A percentile compares a stretch with the other conserved stretches of the same genome.
Conservation (phyloP, 2,888 invertebrate genomes). For the Lasioglossum zephyrum region DNA sequence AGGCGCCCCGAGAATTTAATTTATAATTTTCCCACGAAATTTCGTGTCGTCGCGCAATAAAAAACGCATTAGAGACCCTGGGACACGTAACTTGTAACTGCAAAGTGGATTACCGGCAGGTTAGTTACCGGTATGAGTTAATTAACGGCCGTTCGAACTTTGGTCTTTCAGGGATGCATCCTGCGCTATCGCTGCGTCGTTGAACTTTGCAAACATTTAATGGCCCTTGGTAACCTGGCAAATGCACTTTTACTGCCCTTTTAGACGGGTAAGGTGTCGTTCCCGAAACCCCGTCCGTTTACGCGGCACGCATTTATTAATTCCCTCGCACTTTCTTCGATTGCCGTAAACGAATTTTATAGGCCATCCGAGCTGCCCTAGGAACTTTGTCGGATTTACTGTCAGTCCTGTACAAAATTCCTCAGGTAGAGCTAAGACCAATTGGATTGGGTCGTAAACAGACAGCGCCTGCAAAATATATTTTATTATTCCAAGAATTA, state of each 20-base stretch:
- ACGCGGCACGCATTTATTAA: neutral
- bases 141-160: constrained; percentile 73
- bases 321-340: neutral
- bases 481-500: neutral
- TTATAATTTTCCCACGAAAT: constrained; percentile 72
- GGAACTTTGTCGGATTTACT: constrained; percentile 1
- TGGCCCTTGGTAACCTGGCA: constrained; percentile 44
- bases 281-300: neutral
- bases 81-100: constrained; percentile 58
- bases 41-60: constrained; percentile 71
- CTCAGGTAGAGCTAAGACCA: neutral
- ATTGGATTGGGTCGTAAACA: neutral
- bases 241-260: constrained; percentile 52
- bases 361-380: neutral
- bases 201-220: constrained; percentile 60
- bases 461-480: neutral
- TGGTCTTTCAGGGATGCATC: constrained; percentile 56
- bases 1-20: constrained; percentile 63
- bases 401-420: neutral
- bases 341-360: constrained; percentile 12
- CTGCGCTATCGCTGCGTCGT: constrained; percentile 50
- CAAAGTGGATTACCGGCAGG: constrained; percentile 68
- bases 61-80: constrained; percentile 72
- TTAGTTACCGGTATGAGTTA: constrained; percentile 63
- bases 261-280: constrained; percentile 4